A percentile compares a stretch with the other conserved stretches of the same genome.
Conservation (phyloP, 2,113 vertebrate species). For the Rhodinocichla rosea region DNA sequence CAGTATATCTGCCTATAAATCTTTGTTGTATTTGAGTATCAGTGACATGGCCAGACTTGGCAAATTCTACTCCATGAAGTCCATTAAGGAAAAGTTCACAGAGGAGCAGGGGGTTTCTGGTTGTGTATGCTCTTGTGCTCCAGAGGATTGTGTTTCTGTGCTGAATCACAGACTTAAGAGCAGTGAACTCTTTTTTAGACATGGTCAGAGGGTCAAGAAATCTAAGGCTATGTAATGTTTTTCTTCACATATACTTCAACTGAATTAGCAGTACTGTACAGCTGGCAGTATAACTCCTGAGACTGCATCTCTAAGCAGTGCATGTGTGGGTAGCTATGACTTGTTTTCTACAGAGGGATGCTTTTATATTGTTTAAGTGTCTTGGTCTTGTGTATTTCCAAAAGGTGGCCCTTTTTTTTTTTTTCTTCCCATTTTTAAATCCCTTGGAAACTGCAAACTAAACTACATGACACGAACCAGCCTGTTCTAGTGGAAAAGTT, state of each 20-base stretch:
- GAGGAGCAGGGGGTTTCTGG: not conserved
- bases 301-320: not conserved
- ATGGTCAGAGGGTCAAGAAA: not conserved
- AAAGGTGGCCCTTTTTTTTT: not conserved
- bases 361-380: not conserved
- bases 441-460: not conserved
- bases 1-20: not conserved
- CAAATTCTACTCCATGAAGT: not conserved
- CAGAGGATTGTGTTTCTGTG: not conserved
- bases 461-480: fast-evolving
- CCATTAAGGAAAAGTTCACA: not conserved
- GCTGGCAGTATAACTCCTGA: not conserved
- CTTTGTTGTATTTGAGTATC: not conserved
- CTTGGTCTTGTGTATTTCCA: not conserved
- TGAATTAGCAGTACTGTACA: not conserved
- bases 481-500: not conserved
- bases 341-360: not conserved
- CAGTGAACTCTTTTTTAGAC: not conserved
- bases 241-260: not conserved
- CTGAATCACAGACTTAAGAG: not conserved
- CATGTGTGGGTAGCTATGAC: not conserved
- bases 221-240: not conserved
- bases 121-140: not conserved
- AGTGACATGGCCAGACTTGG: not conserved
- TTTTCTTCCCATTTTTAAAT: not conserved